phyloP scores from a whole-genome alignment of 2,888 invertebrate genomes.

The Polylopha cassiicola region DNA sequence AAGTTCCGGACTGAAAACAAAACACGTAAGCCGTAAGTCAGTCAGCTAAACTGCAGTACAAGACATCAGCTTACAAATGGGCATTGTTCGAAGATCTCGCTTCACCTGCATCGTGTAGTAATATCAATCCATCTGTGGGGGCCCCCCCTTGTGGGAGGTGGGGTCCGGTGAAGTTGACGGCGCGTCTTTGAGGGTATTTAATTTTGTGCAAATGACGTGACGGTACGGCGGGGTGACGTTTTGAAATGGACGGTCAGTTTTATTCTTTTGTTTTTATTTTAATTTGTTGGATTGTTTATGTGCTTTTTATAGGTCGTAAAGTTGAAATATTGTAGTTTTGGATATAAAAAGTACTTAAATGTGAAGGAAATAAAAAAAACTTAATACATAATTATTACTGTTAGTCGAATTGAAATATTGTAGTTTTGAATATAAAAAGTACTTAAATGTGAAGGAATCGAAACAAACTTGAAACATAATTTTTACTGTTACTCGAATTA shows the following conservation, averaged over 20 bases:
- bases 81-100: conserved; percentile 58
- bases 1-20: conserved; percentile 6
- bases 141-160: conserved; percentile 23
- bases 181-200: conserved; percentile 64
- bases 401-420: too few species aligned
- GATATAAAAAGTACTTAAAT: too few species aligned
- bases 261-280: conserved; percentile 8
- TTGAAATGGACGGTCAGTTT: conserved; percentile 20
- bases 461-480: too few species aligned
- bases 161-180: conserved; percentile 43
- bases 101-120: conserved; percentile 67
- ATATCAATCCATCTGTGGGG: conserved; percentile 67
- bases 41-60: conserved; percentile 30
- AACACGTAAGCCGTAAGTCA: conserved; percentile 1
- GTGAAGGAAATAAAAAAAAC: too few species aligned
- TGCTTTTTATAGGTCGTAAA: too few species aligned
- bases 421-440: background rate
- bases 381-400: too few species aligned
- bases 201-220: conserved; percentile 71
- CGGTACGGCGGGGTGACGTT: conserved; percentile 30
- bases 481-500: too few species aligned
- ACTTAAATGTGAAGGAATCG: too few species aligned
- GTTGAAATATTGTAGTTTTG: too few species aligned
- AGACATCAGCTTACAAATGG: conserved; percentile 57
- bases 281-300: too few species aligned